phyloP scores from a whole-genome alignment of 2,113 vertebrate genomes.

The Coreoperca whiteheadi region DNA sequence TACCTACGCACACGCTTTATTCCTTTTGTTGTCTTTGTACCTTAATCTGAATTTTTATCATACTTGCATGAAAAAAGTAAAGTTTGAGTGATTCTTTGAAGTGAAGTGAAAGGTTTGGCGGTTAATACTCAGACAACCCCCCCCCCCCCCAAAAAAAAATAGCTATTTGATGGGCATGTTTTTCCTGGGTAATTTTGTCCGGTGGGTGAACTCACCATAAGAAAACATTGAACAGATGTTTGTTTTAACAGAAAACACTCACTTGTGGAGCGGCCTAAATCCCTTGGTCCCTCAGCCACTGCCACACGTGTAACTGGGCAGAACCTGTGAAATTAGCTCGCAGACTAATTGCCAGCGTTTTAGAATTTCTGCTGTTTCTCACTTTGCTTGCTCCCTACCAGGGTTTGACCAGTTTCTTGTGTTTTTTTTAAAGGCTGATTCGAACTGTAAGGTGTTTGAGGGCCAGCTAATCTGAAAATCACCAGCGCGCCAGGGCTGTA shows the following conservation, averaged over 20 bases:
- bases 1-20: neutral
- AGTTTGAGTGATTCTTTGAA: conserved; percentile 19
- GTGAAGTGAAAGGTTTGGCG: conserved; percentile 29
- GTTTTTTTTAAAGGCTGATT: conserved; percentile 14
- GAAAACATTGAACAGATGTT: conserved; percentile 76
- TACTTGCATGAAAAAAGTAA: conserved; percentile 4
- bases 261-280: conserved; percentile 62
- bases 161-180: conserved; percentile 59
- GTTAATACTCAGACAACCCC: neutral
- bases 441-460: neutral
- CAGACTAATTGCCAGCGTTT: conserved; percentile 32
- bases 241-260: conserved; percentile 66
- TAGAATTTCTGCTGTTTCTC: neutral
- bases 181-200: conserved; percentile 68
- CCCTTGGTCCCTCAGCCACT: conserved; percentile 57
- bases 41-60: conserved; percentile 13
- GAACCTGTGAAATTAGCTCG: conserved; percentile 50
- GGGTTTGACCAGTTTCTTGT: conserved; percentile 30
- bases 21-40: neutral
- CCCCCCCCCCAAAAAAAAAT: no score
- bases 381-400: conserved; percentile 14
- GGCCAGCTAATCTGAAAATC: conserved; percentile 7
- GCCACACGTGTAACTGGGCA: conserved; percentile 49
- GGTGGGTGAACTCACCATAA: conserved; percentile 64
- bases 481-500: neutral